phyloP scores from a whole-genome alignment of 2,113 vertebrate species.

The Circaetus gallicus region DNA sequence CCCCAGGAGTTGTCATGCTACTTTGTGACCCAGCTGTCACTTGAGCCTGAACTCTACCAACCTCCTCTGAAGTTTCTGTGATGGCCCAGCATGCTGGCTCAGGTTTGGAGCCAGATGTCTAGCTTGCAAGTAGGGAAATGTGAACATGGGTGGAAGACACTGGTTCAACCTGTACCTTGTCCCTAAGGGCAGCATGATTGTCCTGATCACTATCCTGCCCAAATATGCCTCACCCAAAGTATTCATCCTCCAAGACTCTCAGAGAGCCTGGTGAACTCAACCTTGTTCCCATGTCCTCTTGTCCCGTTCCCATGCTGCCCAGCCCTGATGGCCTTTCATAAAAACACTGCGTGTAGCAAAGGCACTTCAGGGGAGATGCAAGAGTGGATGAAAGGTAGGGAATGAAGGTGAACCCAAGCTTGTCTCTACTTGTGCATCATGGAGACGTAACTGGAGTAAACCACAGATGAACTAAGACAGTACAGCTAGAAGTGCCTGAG shows the following conservation, averaged over 20 bases:
- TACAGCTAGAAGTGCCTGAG: background rate
- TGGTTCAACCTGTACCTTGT: background rate
- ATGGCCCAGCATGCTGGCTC: background rate
- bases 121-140: background rate
- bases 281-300: background rate
- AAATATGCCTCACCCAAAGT: background rate
- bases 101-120: background rate
- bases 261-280: background rate
- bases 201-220: background rate
- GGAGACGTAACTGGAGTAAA: background rate
- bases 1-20: background rate
- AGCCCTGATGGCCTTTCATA: background rate
- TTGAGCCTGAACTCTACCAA: background rate
- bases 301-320: background rate
- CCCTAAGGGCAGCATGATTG: background rate
- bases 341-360: rapidly evolving
- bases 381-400: background rate
- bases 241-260: background rate
- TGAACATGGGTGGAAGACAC: background rate
- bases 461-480: background rate
- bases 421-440: background rate
- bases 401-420: background rate
- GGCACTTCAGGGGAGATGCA: background rate
- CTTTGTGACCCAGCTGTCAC: background rate
- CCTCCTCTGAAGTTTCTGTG: background rate